Evolutionary conservation across 2,888 invertebrate species (phyloP), one percentile per base, ranked within the genome.

Genomic region (Torymus aiolomorphi): DNA sequence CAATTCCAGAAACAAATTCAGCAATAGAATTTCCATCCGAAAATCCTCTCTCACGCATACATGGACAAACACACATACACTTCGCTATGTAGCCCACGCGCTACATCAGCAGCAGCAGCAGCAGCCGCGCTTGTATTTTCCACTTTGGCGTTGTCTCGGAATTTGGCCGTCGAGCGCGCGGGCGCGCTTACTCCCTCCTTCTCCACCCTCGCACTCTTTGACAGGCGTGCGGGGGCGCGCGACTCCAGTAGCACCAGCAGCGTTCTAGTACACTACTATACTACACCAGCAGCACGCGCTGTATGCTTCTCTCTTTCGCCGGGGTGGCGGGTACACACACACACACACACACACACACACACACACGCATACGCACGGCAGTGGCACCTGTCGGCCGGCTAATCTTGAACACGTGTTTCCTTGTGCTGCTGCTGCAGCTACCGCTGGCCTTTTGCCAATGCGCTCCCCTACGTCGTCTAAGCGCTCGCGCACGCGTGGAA

Each of bases 401-500:
- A 89, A 89, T 89, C 89, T 89, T 86, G 87, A 82, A 89, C 89
- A 89, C 87, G 88, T 89, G 89, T 89, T 88, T 87, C 88, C 86
- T 86, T 87, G 85, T 87, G 73, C 70, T 31, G 31, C 31, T 0
- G 86, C 85, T 82, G 80, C 85, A 12, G 84, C n/a, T 82, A 78
- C 85, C 76, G 84, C 85, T 88, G 88, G 88, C 87, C 75, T 79
- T 52, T 65, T 83, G 88, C 88, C 88, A 88, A 85, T 56, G 13
- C 24, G 1, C 12, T 49, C 5, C 8, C 42, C 42, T 20, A 56
- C 16, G 49, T n/a, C n/a, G 76, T 2, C 12, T 13, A 31, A 51
- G 59, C n/a, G 71, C 59, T 51, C 67, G 16, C 57, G 13, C 24
- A 65, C 24, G 56, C 42, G 42, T 42, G 42, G 24, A 52, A 63